A percentile compares a stretch with the other conserved stretches of the same genome.
These are phyloP conservation scores for Pangasius larnaudii DNA, from an alignment of 2,797 vertebrate genomes.

Conservation along the genomic window DNA sequence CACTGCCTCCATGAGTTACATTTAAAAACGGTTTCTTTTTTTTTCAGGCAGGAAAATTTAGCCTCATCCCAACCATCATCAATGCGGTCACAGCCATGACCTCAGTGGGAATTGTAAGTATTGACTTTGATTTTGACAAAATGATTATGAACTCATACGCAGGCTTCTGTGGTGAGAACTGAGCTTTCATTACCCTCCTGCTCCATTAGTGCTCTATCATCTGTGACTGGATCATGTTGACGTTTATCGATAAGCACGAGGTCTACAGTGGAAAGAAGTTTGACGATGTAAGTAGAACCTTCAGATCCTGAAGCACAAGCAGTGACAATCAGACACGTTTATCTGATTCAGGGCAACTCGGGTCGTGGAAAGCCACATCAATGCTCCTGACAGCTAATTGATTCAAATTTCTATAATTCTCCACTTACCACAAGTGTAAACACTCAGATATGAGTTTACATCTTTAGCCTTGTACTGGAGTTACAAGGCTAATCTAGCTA, in stretches of 20 bases:
- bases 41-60: constrained; percentile 89
- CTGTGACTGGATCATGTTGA: constrained; percentile 94
- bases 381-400: neutral
- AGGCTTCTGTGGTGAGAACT: neutral
- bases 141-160: neutral
- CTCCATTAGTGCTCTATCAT: constrained; percentile 84
- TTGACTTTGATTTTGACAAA: neutral
- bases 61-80: constrained; percentile 91
- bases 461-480: too few relatives aligned
- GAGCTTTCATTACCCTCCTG: neutral
- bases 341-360: neutral
- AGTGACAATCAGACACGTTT: neutral
- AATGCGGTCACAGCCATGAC: constrained; percentile 89
- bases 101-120: constrained; percentile 90
- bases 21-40: constrained; percentile 17
- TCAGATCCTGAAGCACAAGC: neutral
- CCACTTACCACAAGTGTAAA: too few relatives aligned
- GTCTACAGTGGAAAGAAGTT: constrained; percentile 89
- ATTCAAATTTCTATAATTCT: neutral
- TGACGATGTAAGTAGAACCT: constrained; percentile 79
- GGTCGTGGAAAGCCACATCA: neutral
- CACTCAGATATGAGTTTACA: too few relatives aligned
- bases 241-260: constrained; percentile 90
- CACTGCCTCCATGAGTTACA: neutral
- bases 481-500: too few relatives aligned